Percentiles rank a stretch among this genome's conserved stretches.
Conservation (phyloP, 2,888 invertebrate genomes). For the Rhynchonema sp. region DNA sequence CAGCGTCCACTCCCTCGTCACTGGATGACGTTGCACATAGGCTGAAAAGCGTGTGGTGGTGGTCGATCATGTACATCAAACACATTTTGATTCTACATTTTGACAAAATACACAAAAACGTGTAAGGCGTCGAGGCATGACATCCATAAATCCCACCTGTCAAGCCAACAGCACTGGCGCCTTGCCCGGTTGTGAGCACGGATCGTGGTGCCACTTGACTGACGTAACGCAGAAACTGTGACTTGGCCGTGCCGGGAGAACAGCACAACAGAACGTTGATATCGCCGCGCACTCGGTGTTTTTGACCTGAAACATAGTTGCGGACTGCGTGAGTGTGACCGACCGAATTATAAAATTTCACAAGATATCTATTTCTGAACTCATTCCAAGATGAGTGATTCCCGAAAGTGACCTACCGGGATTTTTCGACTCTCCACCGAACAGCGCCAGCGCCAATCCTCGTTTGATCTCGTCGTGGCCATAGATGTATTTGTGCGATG, state of each 20-base stretch:
- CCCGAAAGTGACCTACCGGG: no score
- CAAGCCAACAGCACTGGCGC: slow-evolving; percentile 87
- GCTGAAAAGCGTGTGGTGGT: no score
- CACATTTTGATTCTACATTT: no score
- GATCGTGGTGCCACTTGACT: slow-evolving; percentile 61
- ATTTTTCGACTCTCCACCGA: slow-evolving; percentile 93
- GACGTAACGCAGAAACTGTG: slow-evolving; percentile 87
- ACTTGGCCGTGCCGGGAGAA: slow-evolving; percentile 97
- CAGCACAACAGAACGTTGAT: slow-evolving; percentile 91
- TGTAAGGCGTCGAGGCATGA: no score
- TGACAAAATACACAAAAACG: no score
- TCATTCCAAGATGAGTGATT: no score
- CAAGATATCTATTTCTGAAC: no score
- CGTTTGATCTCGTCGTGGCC: slow-evolving; percentile 90
- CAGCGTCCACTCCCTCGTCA: slow-evolving; percentile 85
- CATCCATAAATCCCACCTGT: no score
- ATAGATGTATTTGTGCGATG: slow-evolving; percentile 90
- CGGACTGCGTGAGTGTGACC: no score
- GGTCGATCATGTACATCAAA: no score
- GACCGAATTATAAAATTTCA: no score
- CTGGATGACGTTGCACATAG: slow-evolving; percentile 75
- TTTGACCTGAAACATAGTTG: slow-evolving; percentile 38
- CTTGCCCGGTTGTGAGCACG: slow-evolving; percentile 94
- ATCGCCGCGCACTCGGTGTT: slow-evolving; percentile 82
- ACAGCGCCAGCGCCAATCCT: slow-evolving; percentile 70